Base-by-base conservation (phyloP, 2,888 invertebrate species). In the Rotaria socialis region DNA sequence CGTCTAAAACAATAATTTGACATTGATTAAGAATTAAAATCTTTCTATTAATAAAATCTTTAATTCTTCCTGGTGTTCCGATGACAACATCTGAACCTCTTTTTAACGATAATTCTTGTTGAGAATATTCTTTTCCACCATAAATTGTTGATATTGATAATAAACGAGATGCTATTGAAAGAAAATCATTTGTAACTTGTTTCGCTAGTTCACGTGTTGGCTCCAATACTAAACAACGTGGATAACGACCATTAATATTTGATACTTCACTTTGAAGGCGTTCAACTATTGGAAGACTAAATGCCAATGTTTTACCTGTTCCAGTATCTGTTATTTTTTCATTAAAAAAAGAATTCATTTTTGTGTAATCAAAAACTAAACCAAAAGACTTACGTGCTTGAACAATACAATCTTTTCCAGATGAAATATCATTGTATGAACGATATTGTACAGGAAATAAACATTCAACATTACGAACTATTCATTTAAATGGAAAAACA, bases 281-380 rank as follows among this genome's bases (percentile, higher is more conserved):
- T 85, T 86, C 86, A 22, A 86, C 50, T 24, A 94, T 94, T 35
- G 99, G 99, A 89, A 99, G 94, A 24, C 99, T 92, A 91, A 99
- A 97, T 0, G 98, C 98, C 86, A 99, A 92, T 0, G 99, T 99
- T 92, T 99, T 99, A n/a, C 99, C 99, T 88, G 97, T 97, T n/a
- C 99, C 99, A 22, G 99, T 99, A 85, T 87, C 67, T 67, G 8
- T 52, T 52, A 16, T 52, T 11, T 52, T 52, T 52, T 50, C 8
- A 50, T 50, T 50, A 11, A 50, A 50, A 50, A 50, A 11, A 4
- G 14, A 50, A 50, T 11, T 50, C 14, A 50, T 11, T 50, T 50
- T 50, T 50, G 14, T 50, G 1, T 35, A 35, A 35, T 50, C 10
- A 50, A 50, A 50, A 11, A 1, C 14, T 8, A 14, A 50, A 5